Evolutionary conservation across 1,140 invertebrate species (phyloP), one percentile per base, ranked within the genome.

Genomic region (Harlomillsia oculata): DNA sequence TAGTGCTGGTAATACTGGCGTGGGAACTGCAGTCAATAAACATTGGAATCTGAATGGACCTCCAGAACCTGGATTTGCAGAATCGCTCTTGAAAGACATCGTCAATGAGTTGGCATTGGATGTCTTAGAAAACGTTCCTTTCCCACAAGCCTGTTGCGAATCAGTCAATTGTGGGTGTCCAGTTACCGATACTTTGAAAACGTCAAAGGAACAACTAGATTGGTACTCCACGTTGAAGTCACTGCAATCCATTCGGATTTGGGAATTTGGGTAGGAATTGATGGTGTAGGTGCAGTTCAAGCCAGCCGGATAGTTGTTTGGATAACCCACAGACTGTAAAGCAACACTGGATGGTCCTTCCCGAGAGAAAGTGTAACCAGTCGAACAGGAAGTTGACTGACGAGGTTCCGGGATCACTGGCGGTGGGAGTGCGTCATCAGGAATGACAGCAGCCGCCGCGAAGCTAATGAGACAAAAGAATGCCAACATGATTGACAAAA

Each of bases 171-270:
- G 6, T 8, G 36, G 3, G 26, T 49, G 34, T 46, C 60, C 60
- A 40, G 6, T 48, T 0, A 46, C 29, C 0, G 56, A 59, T 14
- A 52, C 11, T 26, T n/a, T 37, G 21, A 58, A 48, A 4, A 9
- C 14, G 43, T 49, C 60, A 21, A 51, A 57, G n/a, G 16, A 6
- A 34, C 60, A 62, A 23, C 26, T 25, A n/a, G n/a, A 0, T 1
- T 29, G 25, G 6, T 8, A 5, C 36, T 58, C 56, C 2, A 62
- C 52, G 23, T 62, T 62, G 37, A 62, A 62, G 18, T 62, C 56
- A 1, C 13, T 25, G 46, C 60, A 62, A 1, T 34, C 36, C 26
- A 59, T 2, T 3, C 1, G 13, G 23, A 62, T 62, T 20, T 32
- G 8, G 3, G 56, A 55, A 32, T 56, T 56, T 20, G 44, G 14